A percentile compares a stretch with the other conserved stretches of the same genome.
phyloP scores from a whole-genome alignment of 37 sponge, comb jelly and placozoan species.

The Amphimedon queenslandica region DNA sequence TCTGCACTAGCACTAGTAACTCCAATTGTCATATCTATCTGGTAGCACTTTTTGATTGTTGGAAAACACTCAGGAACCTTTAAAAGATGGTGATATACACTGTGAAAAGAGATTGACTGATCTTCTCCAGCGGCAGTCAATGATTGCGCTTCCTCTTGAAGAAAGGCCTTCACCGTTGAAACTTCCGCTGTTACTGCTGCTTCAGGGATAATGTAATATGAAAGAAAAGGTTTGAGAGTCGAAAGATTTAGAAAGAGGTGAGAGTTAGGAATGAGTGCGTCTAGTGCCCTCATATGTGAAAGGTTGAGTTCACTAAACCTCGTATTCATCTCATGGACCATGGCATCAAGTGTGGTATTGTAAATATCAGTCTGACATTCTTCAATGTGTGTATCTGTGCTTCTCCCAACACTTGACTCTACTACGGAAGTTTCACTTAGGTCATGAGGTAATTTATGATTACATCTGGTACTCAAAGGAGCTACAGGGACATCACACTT shows the following conservation, averaged over 20 bases:
- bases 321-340: conserved; percentile 1
- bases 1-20: too few relatives aligned
- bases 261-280: conserved; percentile 5
- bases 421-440: background rate
- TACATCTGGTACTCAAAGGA: background rate
- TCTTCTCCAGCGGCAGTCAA: too few relatives aligned
- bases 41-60: background rate
- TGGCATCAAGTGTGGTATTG: too few relatives aligned
- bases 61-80: background rate
- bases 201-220: background rate
- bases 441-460: background rate
- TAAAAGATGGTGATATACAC: background rate
- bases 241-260: background rate
- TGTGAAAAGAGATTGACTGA: background rate
- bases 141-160: background rate
- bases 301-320: conserved; percentile 5
- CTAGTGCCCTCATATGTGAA: conserved; percentile 1
- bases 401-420: background rate
- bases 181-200: background rate
- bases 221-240: background rate
- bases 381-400: background rate
- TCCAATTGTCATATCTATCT: conserved; percentile 8
- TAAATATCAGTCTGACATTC: conserved; percentile 7
- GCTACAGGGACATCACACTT: background rate
- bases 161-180: background rate